Evolutionary conservation across 2,113 vertebrate species (phyloP).

Genomic region (Tachysurus fulvidraco): DNA sequence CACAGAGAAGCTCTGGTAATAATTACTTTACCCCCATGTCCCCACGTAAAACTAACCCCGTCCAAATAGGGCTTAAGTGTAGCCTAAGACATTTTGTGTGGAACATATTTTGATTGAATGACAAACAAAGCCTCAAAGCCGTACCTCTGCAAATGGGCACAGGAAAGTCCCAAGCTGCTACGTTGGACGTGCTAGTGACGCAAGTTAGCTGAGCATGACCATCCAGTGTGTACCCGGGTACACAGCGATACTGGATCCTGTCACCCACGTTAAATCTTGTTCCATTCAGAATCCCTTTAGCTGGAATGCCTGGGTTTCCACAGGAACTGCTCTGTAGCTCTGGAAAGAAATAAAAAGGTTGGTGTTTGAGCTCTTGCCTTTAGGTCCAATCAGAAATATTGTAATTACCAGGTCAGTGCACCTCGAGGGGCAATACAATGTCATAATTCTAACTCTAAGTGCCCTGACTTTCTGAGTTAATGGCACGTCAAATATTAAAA

Average conservation of each 20-base stretch:
- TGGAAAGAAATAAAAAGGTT: conserved; percentile 54
- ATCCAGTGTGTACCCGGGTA: conserved; percentile 86
- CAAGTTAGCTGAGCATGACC: conserved; percentile 90
- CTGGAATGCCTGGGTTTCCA: conserved; percentile 92
- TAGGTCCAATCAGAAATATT: neutral
- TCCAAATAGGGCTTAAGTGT: no score
- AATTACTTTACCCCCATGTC: no score
- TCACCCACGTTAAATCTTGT: conserved; percentile 90
- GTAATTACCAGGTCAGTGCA: neutral
- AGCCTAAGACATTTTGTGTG: neutral
- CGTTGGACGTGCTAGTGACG: conserved; percentile 84
- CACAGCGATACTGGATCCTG: conserved; percentile 89
- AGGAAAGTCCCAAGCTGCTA: conserved; percentile 95
- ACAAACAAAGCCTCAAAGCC: conserved; percentile 15
- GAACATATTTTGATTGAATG: no score
- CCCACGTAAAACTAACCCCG: no score
- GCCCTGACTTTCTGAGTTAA: neutral
- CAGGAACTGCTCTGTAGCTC: conserved; percentile 92
- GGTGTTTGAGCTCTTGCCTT: neutral
- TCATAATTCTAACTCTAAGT: neutral
- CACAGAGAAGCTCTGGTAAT: no score
- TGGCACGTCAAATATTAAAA: neutral
- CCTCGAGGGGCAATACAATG: neutral
- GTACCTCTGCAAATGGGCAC: conserved; percentile 95
- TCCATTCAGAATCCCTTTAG: conserved; percentile 92